These are phyloP conservation scores for Plecturocebus donacophilus DNA, from an alignment of 2,113 vertebrate species.

Conservation along the genomic window DNA sequence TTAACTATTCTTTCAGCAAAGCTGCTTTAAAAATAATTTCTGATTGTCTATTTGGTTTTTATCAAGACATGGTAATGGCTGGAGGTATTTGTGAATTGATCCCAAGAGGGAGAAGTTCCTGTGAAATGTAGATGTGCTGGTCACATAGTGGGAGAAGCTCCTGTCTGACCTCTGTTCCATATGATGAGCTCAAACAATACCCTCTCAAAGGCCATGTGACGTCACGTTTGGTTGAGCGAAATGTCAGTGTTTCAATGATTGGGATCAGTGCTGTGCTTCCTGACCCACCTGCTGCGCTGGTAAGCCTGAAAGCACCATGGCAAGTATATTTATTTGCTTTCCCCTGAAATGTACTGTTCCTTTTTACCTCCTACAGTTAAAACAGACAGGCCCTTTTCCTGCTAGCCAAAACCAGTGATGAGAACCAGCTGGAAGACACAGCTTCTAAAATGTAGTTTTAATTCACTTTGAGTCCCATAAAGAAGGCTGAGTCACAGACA, in stretches of 20 bases:
- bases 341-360: constrained; percentile 30
- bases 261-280: background rate
- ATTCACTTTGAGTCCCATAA: constrained; percentile 45
- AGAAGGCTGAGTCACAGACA: constrained; percentile 12
- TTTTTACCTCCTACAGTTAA: constrained; percentile 52
- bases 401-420: constrained; percentile 54
- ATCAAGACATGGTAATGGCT: background rate
- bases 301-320: constrained; percentile 17
- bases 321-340: constrained; percentile 59
- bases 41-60: background rate
- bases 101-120: background rate
- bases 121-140: background rate
- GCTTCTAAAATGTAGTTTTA: constrained; percentile 51
- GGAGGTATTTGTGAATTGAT: background rate
- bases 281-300: background rate
- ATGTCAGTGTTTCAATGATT: background rate
- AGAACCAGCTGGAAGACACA: constrained; percentile 51
- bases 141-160: background rate
- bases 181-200: background rate
- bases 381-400: constrained; percentile 49
- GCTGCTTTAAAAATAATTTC: constrained; percentile 17
- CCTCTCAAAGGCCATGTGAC: background rate
- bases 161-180: background rate
- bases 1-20: constrained; percentile 34
- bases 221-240: background rate